Evolutionary conservation across 2,113 vertebrate species (phyloP).

Genomic region (Malurus melanocephalus): DNA sequence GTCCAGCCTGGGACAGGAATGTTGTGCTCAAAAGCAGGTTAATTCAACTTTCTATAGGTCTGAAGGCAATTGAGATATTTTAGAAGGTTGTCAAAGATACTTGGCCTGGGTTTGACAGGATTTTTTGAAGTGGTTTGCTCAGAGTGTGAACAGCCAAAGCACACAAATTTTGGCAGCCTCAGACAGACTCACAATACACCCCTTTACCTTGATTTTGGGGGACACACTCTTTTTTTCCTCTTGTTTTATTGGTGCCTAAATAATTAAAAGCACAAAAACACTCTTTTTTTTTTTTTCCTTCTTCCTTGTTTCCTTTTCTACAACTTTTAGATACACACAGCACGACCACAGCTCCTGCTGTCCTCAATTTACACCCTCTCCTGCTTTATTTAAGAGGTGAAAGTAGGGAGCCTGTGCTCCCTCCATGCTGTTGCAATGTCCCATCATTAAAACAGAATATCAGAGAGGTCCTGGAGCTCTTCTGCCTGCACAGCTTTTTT

Average conservation of each 20-base stretch:
- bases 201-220: not conserved
- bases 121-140: not conserved
- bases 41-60: not conserved
- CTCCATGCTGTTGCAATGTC: not conserved
- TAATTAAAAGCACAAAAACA: not conserved
- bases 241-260: not conserved
- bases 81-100: not conserved
- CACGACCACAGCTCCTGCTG: not conserved
- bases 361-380: not conserved
- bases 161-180: not conserved
- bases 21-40: not conserved
- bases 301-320: not conserved
- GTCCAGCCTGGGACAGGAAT: not conserved
- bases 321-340: not conserved
- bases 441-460: not conserved
- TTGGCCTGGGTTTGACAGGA: not conserved
- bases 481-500: not conserved
- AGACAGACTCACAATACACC: not conserved
- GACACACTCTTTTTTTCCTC: not conserved
- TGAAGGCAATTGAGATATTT: not conserved
- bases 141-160: not conserved
- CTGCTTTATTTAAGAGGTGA: not conserved
- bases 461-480: not conserved
- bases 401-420: not conserved
- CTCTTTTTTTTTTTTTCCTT: not conserved